Conservation (phyloP, 2,888 invertebrate species). For the Melinaea menophilus region DNA sequence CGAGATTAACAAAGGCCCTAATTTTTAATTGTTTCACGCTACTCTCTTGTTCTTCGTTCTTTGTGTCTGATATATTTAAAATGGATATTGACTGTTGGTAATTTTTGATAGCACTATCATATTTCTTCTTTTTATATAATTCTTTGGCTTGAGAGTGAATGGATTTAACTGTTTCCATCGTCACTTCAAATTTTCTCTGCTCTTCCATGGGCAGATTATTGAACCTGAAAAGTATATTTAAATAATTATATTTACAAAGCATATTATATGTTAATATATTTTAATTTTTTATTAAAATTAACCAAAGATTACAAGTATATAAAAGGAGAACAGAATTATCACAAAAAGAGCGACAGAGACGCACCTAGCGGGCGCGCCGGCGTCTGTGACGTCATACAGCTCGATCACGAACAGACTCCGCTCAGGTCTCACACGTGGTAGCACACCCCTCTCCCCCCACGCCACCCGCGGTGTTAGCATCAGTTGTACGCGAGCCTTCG, state of each 20-base stretch:
- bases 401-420: constrained; percentile 56
- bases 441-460: constrained; percentile 55
- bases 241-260: background rate
- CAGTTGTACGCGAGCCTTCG: constrained; percentile 51
- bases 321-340: too few relatives aligned
- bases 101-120: constrained; percentile 46
- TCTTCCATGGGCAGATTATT: constrained; percentile 57
- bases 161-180: constrained; percentile 52
- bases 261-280: background rate
- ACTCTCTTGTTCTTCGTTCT: constrained; percentile 40
- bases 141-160: constrained; percentile 54
- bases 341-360: constrained; percentile 13
- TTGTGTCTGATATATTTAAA: constrained; percentile 47
- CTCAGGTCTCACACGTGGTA: constrained; percentile 53
- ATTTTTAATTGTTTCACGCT: constrained; percentile 52
- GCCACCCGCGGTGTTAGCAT: constrained; percentile 54
- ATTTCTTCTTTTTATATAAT: constrained; percentile 47
- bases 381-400: constrained; percentile 49
- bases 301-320: too few relatives aligned
- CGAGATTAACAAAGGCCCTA: constrained; percentile 55
- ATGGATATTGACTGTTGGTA: constrained; percentile 60
- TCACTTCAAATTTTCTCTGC: constrained; percentile 56
- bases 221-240: constrained; percentile 47
- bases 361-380: constrained; percentile 50
- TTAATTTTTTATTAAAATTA: background rate